phyloP scores from a whole-genome alignment of 2,797 vertebrate genomes.

The Sarcoramphus papa region DNA sequence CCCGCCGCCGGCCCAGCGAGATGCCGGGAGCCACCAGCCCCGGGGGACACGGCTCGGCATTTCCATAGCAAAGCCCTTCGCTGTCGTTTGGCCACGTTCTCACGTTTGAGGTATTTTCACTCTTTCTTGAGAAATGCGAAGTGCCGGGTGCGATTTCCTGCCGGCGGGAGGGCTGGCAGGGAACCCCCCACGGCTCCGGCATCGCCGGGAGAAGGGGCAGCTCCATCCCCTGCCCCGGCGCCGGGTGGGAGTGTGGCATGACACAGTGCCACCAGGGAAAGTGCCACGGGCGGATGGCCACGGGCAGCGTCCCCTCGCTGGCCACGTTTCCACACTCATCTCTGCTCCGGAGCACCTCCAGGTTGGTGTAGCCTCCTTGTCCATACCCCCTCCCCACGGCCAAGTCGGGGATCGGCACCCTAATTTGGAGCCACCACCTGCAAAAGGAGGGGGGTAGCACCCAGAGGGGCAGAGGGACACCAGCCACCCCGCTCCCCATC shows the following conservation, averaged over 20 bases:
- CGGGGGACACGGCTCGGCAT: neutral
- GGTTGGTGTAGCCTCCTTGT: neutral
- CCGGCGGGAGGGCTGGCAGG: neutral
- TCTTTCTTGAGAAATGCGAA: neutral
- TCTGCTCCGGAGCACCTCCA: neutral
- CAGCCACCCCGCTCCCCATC: rapidly evolving
- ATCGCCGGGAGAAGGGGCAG: neutral
- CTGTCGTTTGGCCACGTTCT: neutral
- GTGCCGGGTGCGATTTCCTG: neutral
- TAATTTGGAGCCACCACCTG: neutral
- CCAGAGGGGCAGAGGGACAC: neutral
- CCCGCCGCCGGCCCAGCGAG: rapidly evolving
- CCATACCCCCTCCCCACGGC: rapidly evolving
- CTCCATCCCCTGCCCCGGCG: rapidly evolving
- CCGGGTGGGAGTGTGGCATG: rapidly evolving
- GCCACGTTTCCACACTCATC: rapidly evolving
- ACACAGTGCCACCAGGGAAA: rapidly evolving
- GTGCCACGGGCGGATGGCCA: neutral
- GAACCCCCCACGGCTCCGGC: neutral
- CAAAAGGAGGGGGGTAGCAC: neutral
- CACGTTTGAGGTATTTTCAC: neutral
- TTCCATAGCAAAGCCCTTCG: conserved; percentile 5
- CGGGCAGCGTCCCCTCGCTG: neutral
- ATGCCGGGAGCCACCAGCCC: neutral
- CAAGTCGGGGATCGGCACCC: neutral